Evolutionary conservation across 2,888 invertebrate species (phyloP).

Genomic region (Thumatha senex): DNA sequence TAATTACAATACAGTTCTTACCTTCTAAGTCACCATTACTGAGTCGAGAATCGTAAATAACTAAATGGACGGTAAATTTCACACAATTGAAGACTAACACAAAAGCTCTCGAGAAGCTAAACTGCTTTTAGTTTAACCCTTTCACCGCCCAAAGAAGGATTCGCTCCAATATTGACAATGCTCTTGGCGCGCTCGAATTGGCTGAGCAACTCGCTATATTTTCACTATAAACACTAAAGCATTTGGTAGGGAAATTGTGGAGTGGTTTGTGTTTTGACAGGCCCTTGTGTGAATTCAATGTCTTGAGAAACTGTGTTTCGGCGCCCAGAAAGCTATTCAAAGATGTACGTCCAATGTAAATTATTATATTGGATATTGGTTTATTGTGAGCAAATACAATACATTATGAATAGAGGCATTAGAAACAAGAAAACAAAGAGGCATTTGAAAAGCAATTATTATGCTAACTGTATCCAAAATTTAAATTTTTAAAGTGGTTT

Average conservation of each 20-base stretch:
- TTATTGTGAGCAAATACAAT: neutral
- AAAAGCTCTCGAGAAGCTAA: conserved; percentile 10
- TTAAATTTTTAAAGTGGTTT: too few relatives aligned
- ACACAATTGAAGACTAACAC: conserved; percentile 12
- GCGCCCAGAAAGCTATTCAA: neutral
- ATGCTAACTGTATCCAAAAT: too few relatives aligned
- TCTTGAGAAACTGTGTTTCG: neutral
- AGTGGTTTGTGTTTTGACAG: conserved; percentile 30
- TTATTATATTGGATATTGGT: neutral
- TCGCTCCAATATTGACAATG: conserved; percentile 63
- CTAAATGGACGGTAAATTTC: conserved; percentile 1
- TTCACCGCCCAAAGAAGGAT: conserved; percentile 34
- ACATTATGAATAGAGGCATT: too few relatives aligned
- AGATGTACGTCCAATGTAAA: neutral
- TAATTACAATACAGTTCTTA: too few relatives aligned
- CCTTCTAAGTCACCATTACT: too few relatives aligned
- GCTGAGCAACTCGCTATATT: conserved; percentile 51
- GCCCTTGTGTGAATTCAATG: conserved; percentile 8
- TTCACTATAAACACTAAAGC: conserved; percentile 56
- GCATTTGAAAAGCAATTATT: too few relatives aligned
- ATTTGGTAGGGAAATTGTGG: conserved; percentile 55
- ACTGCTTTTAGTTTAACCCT: conserved; percentile 30
- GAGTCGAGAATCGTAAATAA: neutral
- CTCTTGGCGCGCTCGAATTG: conserved; percentile 65
- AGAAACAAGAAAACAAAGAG: too few relatives aligned